phyloP scores from a whole-genome alignment of 2,888 invertebrate genomes.

The Odontothrips loti region DNA sequence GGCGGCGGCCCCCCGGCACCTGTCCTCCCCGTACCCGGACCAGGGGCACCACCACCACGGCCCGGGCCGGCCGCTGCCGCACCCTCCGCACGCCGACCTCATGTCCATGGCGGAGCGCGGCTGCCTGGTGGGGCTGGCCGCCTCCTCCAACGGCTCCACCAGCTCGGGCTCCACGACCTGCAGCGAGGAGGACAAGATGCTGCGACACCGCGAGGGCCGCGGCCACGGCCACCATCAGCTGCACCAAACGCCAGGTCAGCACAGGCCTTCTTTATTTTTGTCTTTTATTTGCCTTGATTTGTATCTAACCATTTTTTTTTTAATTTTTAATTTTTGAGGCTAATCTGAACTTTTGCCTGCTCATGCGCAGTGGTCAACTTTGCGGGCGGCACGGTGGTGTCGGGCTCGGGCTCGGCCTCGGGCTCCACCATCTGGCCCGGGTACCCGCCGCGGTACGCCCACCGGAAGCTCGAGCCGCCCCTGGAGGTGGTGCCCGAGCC shows the following conservation, averaged over 20 bases:
- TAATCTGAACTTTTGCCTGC: too few relatives aligned
- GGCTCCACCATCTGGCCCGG: conserved; percentile 33
- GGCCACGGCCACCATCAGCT: conserved; percentile 19
- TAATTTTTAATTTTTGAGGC: too few relatives aligned
- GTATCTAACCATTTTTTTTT: too few relatives aligned
- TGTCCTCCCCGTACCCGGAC: neutral
- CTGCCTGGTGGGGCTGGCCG: conserved; percentile 49
- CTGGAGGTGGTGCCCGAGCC: conserved; percentile 6
- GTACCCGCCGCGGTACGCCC: conserved; percentile 32
- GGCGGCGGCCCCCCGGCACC: neutral
- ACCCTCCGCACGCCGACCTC: conserved; percentile 45
- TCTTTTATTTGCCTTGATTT: too few relatives aligned
- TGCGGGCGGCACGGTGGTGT: conserved; percentile 31
- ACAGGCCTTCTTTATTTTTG: too few relatives aligned
- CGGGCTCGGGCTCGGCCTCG: too few relatives aligned
- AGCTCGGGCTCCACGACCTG: conserved; percentile 49
- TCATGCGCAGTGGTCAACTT: conserved; percentile 27
- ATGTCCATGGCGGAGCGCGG: conserved; percentile 54
- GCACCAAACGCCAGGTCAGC: neutral
- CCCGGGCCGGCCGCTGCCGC: neutral
- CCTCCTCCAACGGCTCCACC: conserved; percentile 53
- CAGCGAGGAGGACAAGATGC: conserved; percentile 36
- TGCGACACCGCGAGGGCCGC: conserved; percentile 36
- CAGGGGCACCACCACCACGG: neutral
- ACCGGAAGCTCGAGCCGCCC: conserved; percentile 33